phyloP scores from a whole-genome alignment of 2,113 vertebrate genomes.

The Hemiprocne comata region DNA sequence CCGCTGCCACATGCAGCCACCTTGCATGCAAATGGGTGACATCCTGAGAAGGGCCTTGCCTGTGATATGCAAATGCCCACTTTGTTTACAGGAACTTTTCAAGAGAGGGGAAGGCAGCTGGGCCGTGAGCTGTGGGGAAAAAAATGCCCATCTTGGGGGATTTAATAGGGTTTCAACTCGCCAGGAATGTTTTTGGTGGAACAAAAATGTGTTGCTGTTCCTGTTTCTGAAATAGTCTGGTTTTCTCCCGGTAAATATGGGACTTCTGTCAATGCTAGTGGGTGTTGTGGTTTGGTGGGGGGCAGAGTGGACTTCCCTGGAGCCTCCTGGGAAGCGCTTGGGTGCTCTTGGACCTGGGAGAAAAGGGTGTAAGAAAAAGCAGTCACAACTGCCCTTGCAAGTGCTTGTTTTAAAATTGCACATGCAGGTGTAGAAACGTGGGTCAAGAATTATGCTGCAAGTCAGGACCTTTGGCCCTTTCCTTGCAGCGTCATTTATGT shows the following conservation, averaged over 20 bases:
- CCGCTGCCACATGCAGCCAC: not conserved
- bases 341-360: not conserved
- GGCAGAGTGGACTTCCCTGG: not conserved
- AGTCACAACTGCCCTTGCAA: fast-evolving
- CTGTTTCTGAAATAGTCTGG: not conserved
- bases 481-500: fast-evolving
- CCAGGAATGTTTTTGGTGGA: not conserved
- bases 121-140: fast-evolving
- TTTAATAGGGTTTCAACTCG: not conserved
- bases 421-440: not conserved
- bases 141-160: not conserved
- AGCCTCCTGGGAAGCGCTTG: fast-evolving
- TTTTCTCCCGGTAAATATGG: conserved; percentile 8
- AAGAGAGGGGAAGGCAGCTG: not conserved
- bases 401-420: not conserved
- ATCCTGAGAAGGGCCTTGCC: not conserved
- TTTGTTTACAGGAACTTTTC: not conserved
- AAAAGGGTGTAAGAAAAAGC: not conserved
- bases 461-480: not conserved
- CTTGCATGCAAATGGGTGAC: conserved; percentile 20
- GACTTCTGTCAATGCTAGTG: fast-evolving
- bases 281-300: not conserved
- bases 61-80: conserved; percentile 12
- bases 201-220: not conserved
- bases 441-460: fast-evolving